Conservation (phyloP, 2,113 vertebrate species). For the Brachyhypopomus gauderio region DNA sequence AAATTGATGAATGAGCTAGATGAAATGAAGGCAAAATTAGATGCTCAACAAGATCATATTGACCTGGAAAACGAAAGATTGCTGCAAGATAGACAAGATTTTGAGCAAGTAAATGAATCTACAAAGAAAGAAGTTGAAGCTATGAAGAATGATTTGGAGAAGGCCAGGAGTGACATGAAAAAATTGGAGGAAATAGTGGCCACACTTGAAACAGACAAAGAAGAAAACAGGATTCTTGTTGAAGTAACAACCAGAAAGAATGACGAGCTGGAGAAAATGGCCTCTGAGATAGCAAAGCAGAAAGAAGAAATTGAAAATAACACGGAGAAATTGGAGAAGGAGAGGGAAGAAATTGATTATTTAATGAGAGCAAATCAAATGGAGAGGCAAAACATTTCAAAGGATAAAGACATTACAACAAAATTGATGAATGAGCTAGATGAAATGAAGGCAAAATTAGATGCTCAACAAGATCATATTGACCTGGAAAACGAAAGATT, state of each 20-base stretch:
- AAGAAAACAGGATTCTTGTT: not conserved
- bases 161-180: not conserved
- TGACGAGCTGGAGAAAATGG: conserved; percentile 19
- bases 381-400: too few relatives aligned
- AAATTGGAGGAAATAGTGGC: not conserved
- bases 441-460: too few relatives aligned
- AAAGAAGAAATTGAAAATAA: conserved; percentile 1
- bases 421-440: too few relatives aligned
- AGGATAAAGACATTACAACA: too few relatives aligned
- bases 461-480: too few relatives aligned
- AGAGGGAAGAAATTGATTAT: conserved; percentile 16
- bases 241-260: not conserved
- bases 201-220: conserved; percentile 12
- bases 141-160: conserved; percentile 5
- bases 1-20: not conserved
- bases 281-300: conserved; percentile 16
- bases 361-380: not conserved
- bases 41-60: not conserved
- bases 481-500: too few relatives aligned
- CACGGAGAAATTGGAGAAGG: not conserved
- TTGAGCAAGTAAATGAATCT: not conserved
- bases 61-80: conserved; percentile 35
- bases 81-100: not conserved
- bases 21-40: not conserved
- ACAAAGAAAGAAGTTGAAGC: conserved; percentile 17